phyloP scores from a whole-genome alignment of 2,888 invertebrate genomes.

The Myathropa florea region DNA sequence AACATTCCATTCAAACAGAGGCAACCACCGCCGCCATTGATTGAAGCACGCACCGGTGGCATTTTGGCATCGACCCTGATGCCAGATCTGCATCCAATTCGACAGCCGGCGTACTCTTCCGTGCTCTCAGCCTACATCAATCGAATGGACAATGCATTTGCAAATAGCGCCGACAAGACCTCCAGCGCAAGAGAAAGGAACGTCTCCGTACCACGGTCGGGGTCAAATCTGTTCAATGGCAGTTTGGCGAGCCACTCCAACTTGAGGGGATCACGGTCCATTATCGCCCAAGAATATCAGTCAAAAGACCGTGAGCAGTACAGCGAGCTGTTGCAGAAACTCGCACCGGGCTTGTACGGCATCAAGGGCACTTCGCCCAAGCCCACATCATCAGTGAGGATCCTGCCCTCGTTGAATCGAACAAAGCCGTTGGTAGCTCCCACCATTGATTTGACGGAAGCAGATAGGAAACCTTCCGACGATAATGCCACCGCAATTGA shows the following conservation, averaged over 20 bases:
- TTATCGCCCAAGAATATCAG: constrained; percentile 72
- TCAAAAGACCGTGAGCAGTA: constrained; percentile 73
- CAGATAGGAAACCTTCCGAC: constrained; percentile 30
- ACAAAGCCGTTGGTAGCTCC: background rate
- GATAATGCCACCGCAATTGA: constrained; percentile 25
- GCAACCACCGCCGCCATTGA: constrained; percentile 74
- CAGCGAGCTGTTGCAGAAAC: constrained; percentile 67
- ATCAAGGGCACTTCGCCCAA: constrained; percentile 46
- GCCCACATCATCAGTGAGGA: background rate
- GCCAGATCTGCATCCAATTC: constrained; percentile 70
- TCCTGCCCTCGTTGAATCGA: constrained; percentile 59
- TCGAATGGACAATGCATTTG: constrained; percentile 60
- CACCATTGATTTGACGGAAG: constrained; percentile 23
- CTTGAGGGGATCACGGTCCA: constrained; percentile 61
- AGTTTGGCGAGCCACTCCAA: background rate
- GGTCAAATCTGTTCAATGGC: constrained; percentile 45
- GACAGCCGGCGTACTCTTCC: constrained; percentile 45
- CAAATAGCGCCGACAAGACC: constrained; percentile 48
- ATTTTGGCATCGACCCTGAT: constrained; percentile 72
- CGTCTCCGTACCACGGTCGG: constrained; percentile 16
- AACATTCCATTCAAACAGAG: constrained; percentile 74
- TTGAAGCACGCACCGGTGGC: constrained; percentile 73
- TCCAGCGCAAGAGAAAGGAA: constrained; percentile 55
- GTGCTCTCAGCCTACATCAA: constrained; percentile 69
- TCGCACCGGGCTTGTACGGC: constrained; percentile 72